Base-by-base conservation (phyloP, 2,888 invertebrate genomes). In the Meliscaeva auricollis region DNA sequence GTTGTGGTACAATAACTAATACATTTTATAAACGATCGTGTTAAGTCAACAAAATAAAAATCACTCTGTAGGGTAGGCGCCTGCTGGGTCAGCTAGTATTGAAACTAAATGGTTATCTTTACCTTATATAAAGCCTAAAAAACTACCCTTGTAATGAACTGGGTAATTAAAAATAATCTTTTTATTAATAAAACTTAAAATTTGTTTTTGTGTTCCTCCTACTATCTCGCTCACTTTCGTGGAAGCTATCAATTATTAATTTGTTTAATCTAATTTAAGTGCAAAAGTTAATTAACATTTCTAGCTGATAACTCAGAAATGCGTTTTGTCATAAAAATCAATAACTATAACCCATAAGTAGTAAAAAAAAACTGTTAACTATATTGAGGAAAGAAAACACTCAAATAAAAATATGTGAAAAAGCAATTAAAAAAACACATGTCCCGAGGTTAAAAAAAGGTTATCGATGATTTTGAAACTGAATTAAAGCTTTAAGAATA, bases 271-370 rank as follows among this genome's bases (percentile, higher is more conserved):
- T 44, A 9, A 15, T 26, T 46, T 15, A 30, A 46, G 15, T n/a
- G 2, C 62, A 62, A 62, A 62, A 44, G 9, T 62, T 62, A 62
- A 62, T 62, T 62, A 62, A 35, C 44, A 30, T 62, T 62, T 62
- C 8, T 5, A 11, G 8, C 15, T 17, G 62, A 46, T 62, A 62
- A 15, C 26, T n/a, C 3, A 44, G n/a, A 6, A 22, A 44, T 26
- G 22, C 5, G 26, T 62, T 62, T 44, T 41, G 9, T 26, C 22
- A 44, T 30, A 30, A 30, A 56, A 56, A 56, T 56, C 56, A 56
- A 60, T 60, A 60, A 2, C 26, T 41, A n/a, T n/a, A 41, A 41
- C 13, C 13, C n/a, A 60, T 26, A 48, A 48, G 17, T 20, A 20
- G 3, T 38, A 38, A 8, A 38, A 8, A 56, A 56, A 56, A 56